Conservation (phyloP, 2,888 invertebrate genomes). For the Nephrotoma appendiculata region DNA sequence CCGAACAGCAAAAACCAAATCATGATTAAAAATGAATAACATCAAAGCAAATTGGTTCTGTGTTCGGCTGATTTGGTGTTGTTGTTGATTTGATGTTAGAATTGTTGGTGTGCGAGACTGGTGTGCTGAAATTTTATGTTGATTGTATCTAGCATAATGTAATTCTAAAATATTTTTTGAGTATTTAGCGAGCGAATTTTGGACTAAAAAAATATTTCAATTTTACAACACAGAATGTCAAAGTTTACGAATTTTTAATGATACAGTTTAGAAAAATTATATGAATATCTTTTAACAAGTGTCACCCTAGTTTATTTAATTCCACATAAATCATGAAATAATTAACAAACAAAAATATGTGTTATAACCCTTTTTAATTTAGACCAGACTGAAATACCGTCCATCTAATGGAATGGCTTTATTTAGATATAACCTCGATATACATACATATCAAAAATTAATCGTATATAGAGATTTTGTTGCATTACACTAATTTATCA, state of each 20-base stretch:
- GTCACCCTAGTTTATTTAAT: neutral
- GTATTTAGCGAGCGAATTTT: too few relatives aligned
- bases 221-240: too few relatives aligned
- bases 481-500: neutral
- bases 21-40: slow-evolving; percentile 3
- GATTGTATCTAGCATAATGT: neutral
- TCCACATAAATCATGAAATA: neutral
- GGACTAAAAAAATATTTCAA: too few relatives aligned
- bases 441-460: neutral
- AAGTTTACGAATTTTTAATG: too few relatives aligned
- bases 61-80: neutral
- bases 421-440: neutral
- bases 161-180: too few relatives aligned
- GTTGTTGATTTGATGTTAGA: neutral
- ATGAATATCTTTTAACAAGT: neutral
- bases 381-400: neutral
- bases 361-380: neutral
- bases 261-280: too few relatives aligned
- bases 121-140: neutral
- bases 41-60: neutral
- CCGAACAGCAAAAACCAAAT: neutral
- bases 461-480: neutral
- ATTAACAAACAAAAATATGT: neutral
- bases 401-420: neutral
- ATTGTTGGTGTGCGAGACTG: neutral